These are phyloP conservation scores for Phanerotoma sp. DNA, from an alignment of 2,888 invertebrate species.

Conservation along the genomic window DNA sequence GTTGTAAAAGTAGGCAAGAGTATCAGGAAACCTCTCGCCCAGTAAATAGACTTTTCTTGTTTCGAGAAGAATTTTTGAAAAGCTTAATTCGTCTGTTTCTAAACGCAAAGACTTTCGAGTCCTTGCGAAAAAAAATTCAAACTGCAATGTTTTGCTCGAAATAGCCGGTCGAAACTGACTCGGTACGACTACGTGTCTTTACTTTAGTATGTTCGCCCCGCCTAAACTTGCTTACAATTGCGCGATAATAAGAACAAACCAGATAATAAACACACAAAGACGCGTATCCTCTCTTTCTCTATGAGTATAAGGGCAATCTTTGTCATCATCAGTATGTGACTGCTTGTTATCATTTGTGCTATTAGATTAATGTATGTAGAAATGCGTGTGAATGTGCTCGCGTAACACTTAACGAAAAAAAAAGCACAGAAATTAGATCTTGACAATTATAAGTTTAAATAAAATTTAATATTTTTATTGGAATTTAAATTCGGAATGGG, in stretches of 20 bases:
- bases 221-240: conserved; percentile 9
- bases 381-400: neutral
- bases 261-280: conserved; percentile 24
- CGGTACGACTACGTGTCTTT: conserved; percentile 10
- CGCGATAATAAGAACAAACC: conserved; percentile 33
- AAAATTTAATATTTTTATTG: too few species aligned
- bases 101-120: conserved; percentile 29
- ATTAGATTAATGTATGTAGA: neutral
- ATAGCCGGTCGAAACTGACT: conserved; percentile 28
- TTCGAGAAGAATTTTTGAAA: conserved; percentile 35
- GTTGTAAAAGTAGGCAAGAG: conserved; percentile 18
- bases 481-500: too few species aligned
- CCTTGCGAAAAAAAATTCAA: conserved; percentile 23
- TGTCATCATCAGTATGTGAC: neutral
- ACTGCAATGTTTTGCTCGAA: neutral
- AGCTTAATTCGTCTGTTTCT: conserved; percentile 12
- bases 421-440: too few species aligned
- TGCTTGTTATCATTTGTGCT: neutral
- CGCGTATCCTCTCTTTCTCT: neutral
- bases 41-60: conserved; percentile 34
- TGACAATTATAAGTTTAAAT: too few species aligned
- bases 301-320: neutral
- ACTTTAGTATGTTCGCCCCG: conserved; percentile 34
- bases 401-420: neutral
- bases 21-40: conserved; percentile 35